Percentiles rank a stretch among this genome's conserved stretches.
phyloP scores from a whole-genome alignment of 2,888 invertebrate genomes.

The Nephrotoma guestfalica region DNA sequence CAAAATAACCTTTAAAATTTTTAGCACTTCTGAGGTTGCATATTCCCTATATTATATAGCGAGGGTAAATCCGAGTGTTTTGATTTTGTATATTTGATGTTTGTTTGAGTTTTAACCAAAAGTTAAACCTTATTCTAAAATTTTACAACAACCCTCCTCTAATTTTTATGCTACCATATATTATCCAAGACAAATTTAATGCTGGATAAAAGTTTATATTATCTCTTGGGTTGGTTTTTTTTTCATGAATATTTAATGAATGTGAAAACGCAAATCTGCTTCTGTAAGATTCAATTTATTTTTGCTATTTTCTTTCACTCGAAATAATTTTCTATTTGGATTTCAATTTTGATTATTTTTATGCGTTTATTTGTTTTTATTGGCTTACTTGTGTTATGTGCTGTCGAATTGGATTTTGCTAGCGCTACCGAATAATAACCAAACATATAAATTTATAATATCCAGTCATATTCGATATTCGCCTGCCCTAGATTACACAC shows the following conservation, averaged over 20 bases:
- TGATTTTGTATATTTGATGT: neutral
- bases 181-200: neutral
- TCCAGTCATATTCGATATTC: neutral
- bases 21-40: neutral
- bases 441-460: neutral
- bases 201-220: neutral
- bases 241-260: neutral
- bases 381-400: too few species aligned
- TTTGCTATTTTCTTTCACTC: neutral
- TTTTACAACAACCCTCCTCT: neutral
- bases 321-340: neutral
- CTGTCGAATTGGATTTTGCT: neutral
- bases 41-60: neutral
- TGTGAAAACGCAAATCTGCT: neutral
- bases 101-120: neutral
- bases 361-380: neutral
- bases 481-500: neutral
- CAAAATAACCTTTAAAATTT: too few species aligned
- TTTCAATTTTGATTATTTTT: neutral
- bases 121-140: neutral
- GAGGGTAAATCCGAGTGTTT: neutral
- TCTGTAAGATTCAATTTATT: neutral
- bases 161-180: neutral
- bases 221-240: neutral
- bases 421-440: neutral